Base-by-base conservation (phyloP, 2,113 vertebrate species). In the Callocephalon fimbriatum region DNA sequence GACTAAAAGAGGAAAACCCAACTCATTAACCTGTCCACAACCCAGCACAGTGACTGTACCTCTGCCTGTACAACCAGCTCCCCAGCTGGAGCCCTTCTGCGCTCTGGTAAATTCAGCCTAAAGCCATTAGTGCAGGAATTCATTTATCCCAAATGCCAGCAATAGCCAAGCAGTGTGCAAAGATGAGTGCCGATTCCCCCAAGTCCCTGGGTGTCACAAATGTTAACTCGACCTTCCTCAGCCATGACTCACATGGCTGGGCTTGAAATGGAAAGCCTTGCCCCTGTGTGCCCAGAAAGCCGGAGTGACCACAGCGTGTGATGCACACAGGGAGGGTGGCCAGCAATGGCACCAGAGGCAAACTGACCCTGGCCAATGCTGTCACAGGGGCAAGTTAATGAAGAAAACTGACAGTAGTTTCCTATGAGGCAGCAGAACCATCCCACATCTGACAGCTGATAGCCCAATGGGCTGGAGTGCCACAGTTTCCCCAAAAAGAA, bases 311-410 rank as follows among this genome's bases (percentile, higher is more conserved):
- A 10, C 1, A 2, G 23, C 0, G 0, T 15, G 38, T 35, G 21
- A 50, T 0, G 1, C 9, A 29, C 0, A 0, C 0, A 4, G 25
- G 25, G 20, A 62, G n/a, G 51, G 50, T 1, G 1, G 44, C 22
- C 70, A 61, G 65, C 5, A 35, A 32, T 3, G 3, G 76, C 77
- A 32, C 31, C 3, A 0, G 32, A 35, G 3, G 22, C 32, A 35
- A 38, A 82, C 12, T 12, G 29, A 31, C 29, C n/a, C 35, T 1
- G 4, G n/a, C 11, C 35, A 50, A 14, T 2, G 1, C 29, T 51
- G n/a, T 50, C 23, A 6, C 1, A 10, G 31, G 38, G 56, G 15
- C 23, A 45, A 35, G 11, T 40, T 56, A 71, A 40, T 4, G 32
- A 75, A 19, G 25, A 56, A 56, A 62, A 71, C 37, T 38, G 63